These are phyloP conservation scores for Chiloscyllium plagiosum DNA, from an alignment of 2,113 vertebrate species.

Conservation along the genomic window DNA sequence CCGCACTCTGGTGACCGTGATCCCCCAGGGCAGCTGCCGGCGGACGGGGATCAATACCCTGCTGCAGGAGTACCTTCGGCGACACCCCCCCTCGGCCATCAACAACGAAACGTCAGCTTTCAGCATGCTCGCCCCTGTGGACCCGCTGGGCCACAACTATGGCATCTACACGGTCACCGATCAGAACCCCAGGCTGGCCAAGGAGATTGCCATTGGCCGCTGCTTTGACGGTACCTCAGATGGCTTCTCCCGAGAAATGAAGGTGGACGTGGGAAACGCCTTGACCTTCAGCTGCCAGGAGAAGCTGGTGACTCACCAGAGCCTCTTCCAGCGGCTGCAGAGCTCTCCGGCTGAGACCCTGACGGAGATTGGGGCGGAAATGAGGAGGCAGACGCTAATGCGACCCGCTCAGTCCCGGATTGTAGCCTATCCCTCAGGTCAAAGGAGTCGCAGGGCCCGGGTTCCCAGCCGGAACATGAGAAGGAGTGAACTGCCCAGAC, in stretches of 20 bases:
- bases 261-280: conserved; percentile 67
- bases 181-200: conserved; percentile 84
- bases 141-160: conserved; percentile 95
- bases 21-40: conserved; percentile 81
- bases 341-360: conserved; percentile 68
- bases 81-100: conserved; percentile 68
- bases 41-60: conserved; percentile 66
- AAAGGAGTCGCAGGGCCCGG: conserved; percentile 43
- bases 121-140: conserved; percentile 81
- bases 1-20: conserved; percentile 72
- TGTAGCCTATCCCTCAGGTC: conserved; percentile 59
- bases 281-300: conserved; percentile 83
- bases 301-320: conserved; percentile 63
- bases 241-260: conserved; percentile 90
- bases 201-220: conserved; percentile 93
- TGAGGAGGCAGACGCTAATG: conserved; percentile 63
- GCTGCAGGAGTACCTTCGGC: conserved; percentile 76
- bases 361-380: conserved; percentile 75
- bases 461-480: conserved; percentile 50
- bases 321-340: conserved; percentile 85
- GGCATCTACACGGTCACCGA: conserved; percentile 96
- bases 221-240: conserved; percentile 95
- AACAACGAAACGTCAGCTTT: conserved; percentile 68
- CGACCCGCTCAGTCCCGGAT: conserved; percentile 57
- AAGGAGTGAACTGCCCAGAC: conserved; percentile 48